These are phyloP conservation scores for Xyrauchen texanus DNA, from an alignment of 2,113 vertebrate genomes.

Conservation along the genomic window DNA sequence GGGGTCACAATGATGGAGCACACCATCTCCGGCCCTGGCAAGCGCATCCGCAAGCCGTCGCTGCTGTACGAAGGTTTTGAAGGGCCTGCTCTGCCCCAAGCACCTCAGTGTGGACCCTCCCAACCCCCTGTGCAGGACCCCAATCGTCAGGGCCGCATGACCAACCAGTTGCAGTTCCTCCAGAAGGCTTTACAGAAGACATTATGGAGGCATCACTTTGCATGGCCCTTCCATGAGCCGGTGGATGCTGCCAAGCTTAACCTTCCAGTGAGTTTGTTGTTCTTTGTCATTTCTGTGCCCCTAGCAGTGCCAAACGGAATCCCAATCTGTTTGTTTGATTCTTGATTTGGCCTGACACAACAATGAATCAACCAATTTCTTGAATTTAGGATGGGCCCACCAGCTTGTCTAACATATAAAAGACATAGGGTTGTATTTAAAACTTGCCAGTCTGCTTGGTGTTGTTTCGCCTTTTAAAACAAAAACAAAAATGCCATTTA, in stretches of 20 bases:
- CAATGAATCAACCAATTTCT: too few species aligned
- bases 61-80: constrained; percentile 90
- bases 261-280: constrained; percentile 80
- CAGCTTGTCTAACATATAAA: too few species aligned
- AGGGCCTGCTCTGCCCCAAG: constrained; percentile 82
- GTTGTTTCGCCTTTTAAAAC: too few species aligned
- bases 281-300: too few species aligned
- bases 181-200: constrained; percentile 91
- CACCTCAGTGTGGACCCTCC: constrained; percentile 70
- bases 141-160: constrained; percentile 82
- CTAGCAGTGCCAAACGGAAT: too few species aligned
- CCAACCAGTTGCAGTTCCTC: constrained; percentile 92
- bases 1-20: constrained; percentile 73
- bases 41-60: constrained; percentile 90
- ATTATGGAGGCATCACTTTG: constrained; percentile 92
- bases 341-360: too few species aligned
- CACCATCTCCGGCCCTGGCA: constrained; percentile 78
- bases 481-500: too few species aligned
- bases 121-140: constrained; percentile 82
- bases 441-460: too few species aligned
- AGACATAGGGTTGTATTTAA: too few species aligned
- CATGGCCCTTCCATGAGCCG: constrained; percentile 92
- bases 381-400: too few species aligned
- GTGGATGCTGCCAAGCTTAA: constrained; percentile 86
- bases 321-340: too few species aligned